phyloP scores from a whole-genome alignment of 2,888 invertebrate species.

The Laspeyria flexula region DNA sequence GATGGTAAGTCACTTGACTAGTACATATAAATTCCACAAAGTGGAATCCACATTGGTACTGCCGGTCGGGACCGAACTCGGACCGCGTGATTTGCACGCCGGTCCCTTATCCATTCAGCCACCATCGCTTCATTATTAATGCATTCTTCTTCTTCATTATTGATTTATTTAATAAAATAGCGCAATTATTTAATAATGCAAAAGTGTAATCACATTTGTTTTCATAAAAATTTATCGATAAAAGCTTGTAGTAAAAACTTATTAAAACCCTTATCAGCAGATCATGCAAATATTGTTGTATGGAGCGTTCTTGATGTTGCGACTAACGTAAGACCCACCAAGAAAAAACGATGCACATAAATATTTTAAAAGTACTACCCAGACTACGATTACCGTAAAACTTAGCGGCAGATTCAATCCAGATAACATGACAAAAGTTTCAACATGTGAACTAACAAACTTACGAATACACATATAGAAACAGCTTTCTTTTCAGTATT shows the following conservation, averaged over 20 bases:
- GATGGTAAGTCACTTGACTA: too few relatives aligned
- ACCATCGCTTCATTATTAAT: too few relatives aligned
- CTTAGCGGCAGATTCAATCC: conserved; percentile 69
- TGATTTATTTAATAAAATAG: too few relatives aligned
- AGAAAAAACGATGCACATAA: conserved; percentile 61
- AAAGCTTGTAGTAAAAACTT: conserved; percentile 16
- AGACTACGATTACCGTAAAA: conserved; percentile 75
- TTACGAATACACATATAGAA: conserved; percentile 15
- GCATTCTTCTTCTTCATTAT: too few relatives aligned
- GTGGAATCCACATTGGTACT: too few relatives aligned
- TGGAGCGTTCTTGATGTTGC: conserved; percentile 40
- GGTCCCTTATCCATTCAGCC: too few relatives aligned
- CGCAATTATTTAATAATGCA: too few relatives aligned
- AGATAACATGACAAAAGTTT: conserved; percentile 75
- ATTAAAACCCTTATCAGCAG: conserved; percentile 30
- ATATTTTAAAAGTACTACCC: conserved; percentile 57
- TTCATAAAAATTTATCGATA: conserved; percentile 13
- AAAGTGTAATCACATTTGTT: not conserved
- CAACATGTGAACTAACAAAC: conserved; percentile 56
- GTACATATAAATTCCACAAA: too few relatives aligned
- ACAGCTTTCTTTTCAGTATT: conserved; percentile 10
- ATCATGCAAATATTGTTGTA: conserved; percentile 39
- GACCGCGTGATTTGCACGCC: too few relatives aligned
- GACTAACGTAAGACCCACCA: conserved; percentile 49
- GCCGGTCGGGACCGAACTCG: too few relatives aligned